Evolutionary conservation across 1,140 invertebrate species (phyloP).

Genomic region (Drosophila ercepeae): DNA sequence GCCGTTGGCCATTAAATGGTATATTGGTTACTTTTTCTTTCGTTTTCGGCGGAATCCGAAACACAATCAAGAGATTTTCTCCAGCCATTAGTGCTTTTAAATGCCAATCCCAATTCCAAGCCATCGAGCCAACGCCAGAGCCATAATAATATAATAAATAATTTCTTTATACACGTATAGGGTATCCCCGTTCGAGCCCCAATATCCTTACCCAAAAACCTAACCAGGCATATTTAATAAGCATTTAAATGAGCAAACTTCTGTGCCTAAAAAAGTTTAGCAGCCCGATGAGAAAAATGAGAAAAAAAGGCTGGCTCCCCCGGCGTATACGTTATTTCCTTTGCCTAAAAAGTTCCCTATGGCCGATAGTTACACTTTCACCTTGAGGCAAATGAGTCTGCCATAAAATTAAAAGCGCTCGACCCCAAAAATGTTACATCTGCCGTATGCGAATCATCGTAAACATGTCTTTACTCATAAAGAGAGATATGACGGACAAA

Average conservation of each 20-base stretch:
- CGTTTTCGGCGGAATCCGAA: background rate
- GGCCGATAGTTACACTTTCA: slow-evolving; percentile 47
- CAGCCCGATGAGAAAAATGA: too few relatives aligned
- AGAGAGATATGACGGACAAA: slow-evolving; percentile 36
- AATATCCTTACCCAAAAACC: slow-evolving; percentile 1
- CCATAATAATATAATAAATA: background rate
- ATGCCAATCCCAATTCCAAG: background rate
- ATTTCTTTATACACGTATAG: background rate
- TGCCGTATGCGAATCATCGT: slow-evolving; percentile 40
- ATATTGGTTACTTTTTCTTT: slow-evolving; percentile 9
- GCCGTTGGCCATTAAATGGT: slow-evolving; percentile 39
- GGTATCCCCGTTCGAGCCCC: background rate
- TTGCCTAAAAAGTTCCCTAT: slow-evolving; percentile 12
- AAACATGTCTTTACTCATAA: slow-evolving; percentile 15
- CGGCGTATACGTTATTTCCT: slow-evolving; percentile 57
- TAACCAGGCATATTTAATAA: slow-evolving; percentile 67
- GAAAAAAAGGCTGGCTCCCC: slow-evolving; percentile 52
- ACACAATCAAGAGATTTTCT: slow-evolving; percentile 1
- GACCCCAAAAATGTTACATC: slow-evolving; percentile 19
- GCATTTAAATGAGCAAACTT: slow-evolving; percentile 76
- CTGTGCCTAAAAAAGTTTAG: slow-evolving; percentile 8
- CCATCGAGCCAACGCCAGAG: too few relatives aligned
- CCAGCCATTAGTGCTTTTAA: slow-evolving; percentile 4
- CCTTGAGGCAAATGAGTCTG: slow-evolving; percentile 27
- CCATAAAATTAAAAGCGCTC: slow-evolving; percentile 26